A percentile compares a stretch with the other conserved stretches of the same genome.
These are phyloP conservation scores for Pachyramphus minor DNA, from an alignment of 2,113 vertebrate species.

Conservation along the genomic window DNA sequence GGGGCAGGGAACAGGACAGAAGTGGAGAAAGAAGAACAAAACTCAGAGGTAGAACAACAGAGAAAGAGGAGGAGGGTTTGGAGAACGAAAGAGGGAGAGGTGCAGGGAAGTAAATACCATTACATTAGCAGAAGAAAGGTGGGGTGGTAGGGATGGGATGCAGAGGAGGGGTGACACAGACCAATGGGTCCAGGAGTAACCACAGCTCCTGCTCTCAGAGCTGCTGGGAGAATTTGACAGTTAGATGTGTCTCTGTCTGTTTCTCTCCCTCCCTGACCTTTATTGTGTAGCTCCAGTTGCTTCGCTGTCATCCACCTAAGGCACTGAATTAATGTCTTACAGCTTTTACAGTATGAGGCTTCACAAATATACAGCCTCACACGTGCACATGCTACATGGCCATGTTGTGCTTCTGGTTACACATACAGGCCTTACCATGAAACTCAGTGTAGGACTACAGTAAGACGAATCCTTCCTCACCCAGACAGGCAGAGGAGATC, in stretches of 20 bases:
- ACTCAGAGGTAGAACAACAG: neutral
- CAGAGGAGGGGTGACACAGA: neutral
- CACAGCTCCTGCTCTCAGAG: neutral
- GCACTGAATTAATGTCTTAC: neutral
- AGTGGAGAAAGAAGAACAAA: neutral
- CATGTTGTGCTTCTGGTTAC: neutral
- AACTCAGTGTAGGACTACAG: neutral
- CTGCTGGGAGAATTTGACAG: neutral
- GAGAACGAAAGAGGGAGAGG: neutral
- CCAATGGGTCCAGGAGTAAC: neutral
- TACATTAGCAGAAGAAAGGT: neutral
- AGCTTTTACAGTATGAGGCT: neutral
- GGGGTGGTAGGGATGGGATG: neutral
- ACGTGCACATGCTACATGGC: no score
- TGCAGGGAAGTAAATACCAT: neutral
- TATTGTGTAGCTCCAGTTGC: neutral
- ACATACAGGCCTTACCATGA: neutral
- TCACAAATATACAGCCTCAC: neutral
- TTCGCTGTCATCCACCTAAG: neutral
- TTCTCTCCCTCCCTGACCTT: no score
- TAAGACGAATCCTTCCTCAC: neutral
- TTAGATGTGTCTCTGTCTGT: neutral
- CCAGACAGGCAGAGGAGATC: neutral
- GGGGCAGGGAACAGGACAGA: neutral
- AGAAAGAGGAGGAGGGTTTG: neutral